Base-by-base conservation (phyloP, 37 sponge, comb jelly and placozoan species). In the Agelas oroides region DNA sequence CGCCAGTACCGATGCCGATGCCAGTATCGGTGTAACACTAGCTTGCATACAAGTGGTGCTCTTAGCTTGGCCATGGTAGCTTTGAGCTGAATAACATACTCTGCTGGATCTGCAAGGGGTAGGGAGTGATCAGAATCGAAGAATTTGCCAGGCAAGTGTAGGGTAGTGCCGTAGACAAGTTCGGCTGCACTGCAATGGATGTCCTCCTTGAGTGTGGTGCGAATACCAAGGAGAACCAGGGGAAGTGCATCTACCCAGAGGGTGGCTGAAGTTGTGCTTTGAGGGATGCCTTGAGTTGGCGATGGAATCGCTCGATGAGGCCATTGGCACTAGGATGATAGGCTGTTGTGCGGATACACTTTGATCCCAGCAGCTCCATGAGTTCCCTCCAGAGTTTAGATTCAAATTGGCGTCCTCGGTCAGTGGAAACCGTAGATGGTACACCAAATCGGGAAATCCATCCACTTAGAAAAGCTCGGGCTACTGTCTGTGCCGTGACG, bases 311-410 rank as follows among this genome's bases (percentile, higher is more conserved):
- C 57, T 88, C 89, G 11, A 88, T 56, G 55, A 82, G 53, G 13
- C 89, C 89, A 59, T 88, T 88, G 53, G 89, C 70, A 6, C 52
- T 59, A 55, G 89, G 89, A 59, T 82, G 89, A 38, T 88, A 88
- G 34, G 83, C 70, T 25, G 83, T 88, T 0, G 89, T 88, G 36
- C 84, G 63, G 38, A 88, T 58, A 25, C 78, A 73, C 37, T 70
- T 82, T 78, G 53, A 35, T 1, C 60, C 70, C 1, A 74, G 83
- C 34, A 82, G 74, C 19, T 32, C 55, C 69, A 57, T 65, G 33
- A 88, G 88, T 21, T 80, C 58, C 20, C 0, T 19, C 82, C 77
- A 85, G 0, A 76, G 68, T 2, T 0, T 2, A 40, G 85, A 84
- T 46, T 84, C 85, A 38, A 85, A 76, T 52, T 85, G 86, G 23